Base-by-base conservation (phyloP, 1,140 invertebrate species). In the Diprion similis region DNA sequence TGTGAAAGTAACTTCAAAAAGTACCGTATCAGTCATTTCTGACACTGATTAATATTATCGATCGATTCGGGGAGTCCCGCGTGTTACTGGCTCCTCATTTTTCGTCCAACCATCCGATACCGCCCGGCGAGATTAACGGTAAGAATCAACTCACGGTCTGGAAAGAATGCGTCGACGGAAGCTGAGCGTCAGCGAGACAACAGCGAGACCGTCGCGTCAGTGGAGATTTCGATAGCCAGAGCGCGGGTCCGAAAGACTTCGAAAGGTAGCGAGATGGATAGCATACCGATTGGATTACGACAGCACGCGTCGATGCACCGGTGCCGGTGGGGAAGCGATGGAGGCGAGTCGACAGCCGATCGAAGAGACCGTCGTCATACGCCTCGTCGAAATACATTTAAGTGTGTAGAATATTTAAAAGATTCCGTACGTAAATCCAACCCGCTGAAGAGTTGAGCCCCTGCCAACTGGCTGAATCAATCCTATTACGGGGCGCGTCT, bases 401-500 rank as follows among this genome's bases (percentile, higher is more conserved):
- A 59, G 51, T 59, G 24, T 37, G 24, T 37, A 59, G 11, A 59
- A 15, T 59, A 59, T 59, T 59, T 59, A 7, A 59, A 13, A 59
- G n/a, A 59, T 6, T 15, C 11, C n/a, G 11, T 17, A 59, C 4
- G n/a, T 17, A 17, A 59, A 59, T 59, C n/a, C 51, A 13, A 15
- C 51, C 51, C 51, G 51, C 9, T 59, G 51, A 59, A 59, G 51
- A 59, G 51, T 59, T 59, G 51, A 59, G 51, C 51, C 51, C 51
- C 51, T 59, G 51, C 51, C 51, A 59, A 17, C n/a, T 59, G 51
- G 51, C n/a, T 59, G 51, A 59, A 59, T 59, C 51, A 59, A 59
- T 59, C 51, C 51, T 59, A 59, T 59, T 59, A 59, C 51, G 51
- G 51, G 11, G 51, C 51, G 51, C 51, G 51, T 59, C 51, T 59